Conservation (phyloP, 2,113 vertebrate genomes). For the Phalacrocorax pelagicus region DNA sequence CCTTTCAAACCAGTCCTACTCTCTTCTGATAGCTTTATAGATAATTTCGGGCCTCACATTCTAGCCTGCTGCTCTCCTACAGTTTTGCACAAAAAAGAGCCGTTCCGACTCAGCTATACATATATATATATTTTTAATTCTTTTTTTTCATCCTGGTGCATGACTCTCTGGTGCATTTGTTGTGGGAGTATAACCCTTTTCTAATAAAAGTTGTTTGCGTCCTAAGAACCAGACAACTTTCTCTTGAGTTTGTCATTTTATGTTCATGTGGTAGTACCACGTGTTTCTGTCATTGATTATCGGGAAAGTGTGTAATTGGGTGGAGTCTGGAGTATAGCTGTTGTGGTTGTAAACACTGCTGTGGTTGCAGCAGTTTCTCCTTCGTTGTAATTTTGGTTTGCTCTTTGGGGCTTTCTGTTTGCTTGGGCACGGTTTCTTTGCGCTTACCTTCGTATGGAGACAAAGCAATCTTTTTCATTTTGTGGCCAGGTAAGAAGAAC, state of each 20-base stretch:
- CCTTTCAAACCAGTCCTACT: neutral
- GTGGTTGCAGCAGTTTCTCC: neutral
- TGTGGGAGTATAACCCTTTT: neutral
- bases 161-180: neutral
- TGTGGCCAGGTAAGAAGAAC: constrained; percentile 92
- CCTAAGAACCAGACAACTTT: neutral
- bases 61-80: neutral
- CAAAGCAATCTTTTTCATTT: constrained; percentile 6
- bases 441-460: neutral
- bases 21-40: neutral
- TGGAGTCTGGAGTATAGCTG: neutral
- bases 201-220: neutral
- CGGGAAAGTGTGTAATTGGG: fast-evolving
- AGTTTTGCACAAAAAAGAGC: neutral
- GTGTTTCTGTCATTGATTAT: neutral
- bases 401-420: neutral
- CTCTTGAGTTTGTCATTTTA: neutral
- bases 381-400: neutral
- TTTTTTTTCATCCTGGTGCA: neutral
- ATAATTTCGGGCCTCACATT: neutral
- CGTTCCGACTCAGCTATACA: neutral
- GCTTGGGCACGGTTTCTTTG: neutral
- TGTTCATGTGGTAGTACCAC: neutral
- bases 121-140: too few relatives aligned
- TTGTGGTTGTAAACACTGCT: neutral